Percentiles rank a stretch among this genome's conserved stretches.
Conservation (phyloP, 2,113 vertebrate genomes). For the Ptilorrhoa leucosticta region DNA sequence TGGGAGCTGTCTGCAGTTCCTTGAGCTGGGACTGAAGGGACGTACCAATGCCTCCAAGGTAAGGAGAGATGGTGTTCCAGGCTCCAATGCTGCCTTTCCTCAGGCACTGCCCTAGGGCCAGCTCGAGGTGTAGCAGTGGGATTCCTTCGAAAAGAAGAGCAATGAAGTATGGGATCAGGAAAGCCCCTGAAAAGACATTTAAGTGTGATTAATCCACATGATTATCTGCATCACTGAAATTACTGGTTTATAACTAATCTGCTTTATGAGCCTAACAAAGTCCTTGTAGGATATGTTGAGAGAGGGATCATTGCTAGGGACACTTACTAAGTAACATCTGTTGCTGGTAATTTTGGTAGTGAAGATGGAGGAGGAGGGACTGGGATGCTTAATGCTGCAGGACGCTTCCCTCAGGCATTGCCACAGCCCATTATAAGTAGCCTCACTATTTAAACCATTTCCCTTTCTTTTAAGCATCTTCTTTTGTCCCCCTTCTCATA, state of each 20-base stretch:
- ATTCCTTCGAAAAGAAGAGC: constrained; percentile 87
- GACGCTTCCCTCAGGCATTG: not conserved
- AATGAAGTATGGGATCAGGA: constrained; percentile 87
- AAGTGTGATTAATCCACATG: not conserved
- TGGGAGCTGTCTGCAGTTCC: not conserved
- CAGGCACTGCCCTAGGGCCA: constrained; percentile 86
- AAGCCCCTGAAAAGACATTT: constrained; percentile 77
- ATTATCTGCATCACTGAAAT: not conserved
- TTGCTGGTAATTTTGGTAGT: not conserved
- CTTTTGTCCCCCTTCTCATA: not conserved
- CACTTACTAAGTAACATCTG: not conserved
- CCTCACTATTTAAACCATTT: not conserved
- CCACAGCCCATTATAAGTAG: not conserved
- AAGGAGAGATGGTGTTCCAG: constrained; percentile 83
- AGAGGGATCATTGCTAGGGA: not conserved
- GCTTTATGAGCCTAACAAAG: not conserved
- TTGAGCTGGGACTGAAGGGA: not conserved
- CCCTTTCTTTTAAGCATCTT: not conserved
- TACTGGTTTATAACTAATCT: not conserved
- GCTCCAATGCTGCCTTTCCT: constrained; percentile 81
- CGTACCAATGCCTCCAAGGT: constrained; percentile 83
- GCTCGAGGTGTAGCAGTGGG: constrained; percentile 84
- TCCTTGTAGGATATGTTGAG: not conserved
- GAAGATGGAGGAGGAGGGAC: not conserved
- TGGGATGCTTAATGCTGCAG: not conserved